Conservation (phyloP, 2,888 invertebrate genomes). For the Ectemnius lituratus region DNA sequence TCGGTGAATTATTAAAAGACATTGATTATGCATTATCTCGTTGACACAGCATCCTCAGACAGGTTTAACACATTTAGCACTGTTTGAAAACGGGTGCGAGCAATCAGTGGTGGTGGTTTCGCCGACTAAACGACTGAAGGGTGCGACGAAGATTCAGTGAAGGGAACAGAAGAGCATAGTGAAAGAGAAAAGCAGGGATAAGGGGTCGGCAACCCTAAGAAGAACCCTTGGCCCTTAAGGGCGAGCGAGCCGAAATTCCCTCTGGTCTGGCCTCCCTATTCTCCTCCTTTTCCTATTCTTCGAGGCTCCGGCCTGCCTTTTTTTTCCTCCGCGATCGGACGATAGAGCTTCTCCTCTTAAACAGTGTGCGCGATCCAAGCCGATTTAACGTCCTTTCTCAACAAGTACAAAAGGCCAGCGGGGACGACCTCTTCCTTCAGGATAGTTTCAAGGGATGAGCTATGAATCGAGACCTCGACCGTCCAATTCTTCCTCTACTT, state of each 20-base stretch:
- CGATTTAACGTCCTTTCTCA: conserved; percentile 52
- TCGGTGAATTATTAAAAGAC: too few relatives aligned
- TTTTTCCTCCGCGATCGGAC: conserved; percentile 41
- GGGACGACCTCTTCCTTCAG: conserved; percentile 8
- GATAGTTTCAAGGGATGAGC: conserved; percentile 9
- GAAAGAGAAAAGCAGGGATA: conserved; percentile 3
- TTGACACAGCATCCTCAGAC: too few relatives aligned
- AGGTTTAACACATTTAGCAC: not conserved
- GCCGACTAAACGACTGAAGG: conserved; percentile 9
- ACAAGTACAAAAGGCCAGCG: conserved; percentile 33
- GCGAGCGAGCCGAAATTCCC: conserved; percentile 48
- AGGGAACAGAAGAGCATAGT: conserved; percentile 8
- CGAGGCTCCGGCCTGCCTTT: not conserved
- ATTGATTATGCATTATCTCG: too few relatives aligned
- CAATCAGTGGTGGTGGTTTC: conserved; percentile 3
- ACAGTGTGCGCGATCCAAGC: conserved; percentile 41
- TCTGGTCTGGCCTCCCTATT: conserved; percentile 21
- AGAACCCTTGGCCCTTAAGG: conserved; percentile 43
- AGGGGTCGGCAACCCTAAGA: conserved; percentile 56
- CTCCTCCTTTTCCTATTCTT: conserved; percentile 8
- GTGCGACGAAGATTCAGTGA: conserved; percentile 15
- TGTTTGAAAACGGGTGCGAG: not conserved
- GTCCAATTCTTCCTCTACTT: not conserved
- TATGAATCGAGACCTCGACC: not conserved
- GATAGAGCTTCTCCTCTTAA: conserved; percentile 30